A percentile compares a stretch with the other conserved stretches of the same genome.
phyloP scores from a whole-genome alignment of 1,140 invertebrate genomes.

The Dendroctonus ponderosae region DNA sequence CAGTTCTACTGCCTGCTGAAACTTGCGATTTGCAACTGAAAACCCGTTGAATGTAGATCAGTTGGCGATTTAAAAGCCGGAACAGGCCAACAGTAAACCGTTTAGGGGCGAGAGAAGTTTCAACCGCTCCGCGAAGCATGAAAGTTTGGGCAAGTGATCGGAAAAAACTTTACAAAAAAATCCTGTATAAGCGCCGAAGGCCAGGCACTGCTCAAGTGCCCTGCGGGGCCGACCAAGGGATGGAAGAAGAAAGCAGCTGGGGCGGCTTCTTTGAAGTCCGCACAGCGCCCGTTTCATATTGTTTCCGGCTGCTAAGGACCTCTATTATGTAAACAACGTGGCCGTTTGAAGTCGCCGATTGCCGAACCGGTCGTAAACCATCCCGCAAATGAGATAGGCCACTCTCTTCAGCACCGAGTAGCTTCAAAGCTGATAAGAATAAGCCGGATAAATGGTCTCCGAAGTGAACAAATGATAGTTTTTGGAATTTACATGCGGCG shows the following conservation, averaged over 20 bases:
- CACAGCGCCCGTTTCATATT: constrained; percentile 50
- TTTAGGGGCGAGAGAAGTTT: too few relatives aligned
- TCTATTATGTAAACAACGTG: constrained; percentile 52
- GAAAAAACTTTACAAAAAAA: too few relatives aligned
- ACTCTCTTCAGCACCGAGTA: neutral
- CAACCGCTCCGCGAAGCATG: too few relatives aligned
- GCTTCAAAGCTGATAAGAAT: neutral
- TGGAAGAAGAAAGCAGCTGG: constrained; percentile 34
- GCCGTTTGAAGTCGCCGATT: constrained; percentile 50
- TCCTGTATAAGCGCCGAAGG: neutral
- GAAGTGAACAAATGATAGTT: too few relatives aligned
- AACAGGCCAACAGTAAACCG: too few relatives aligned
- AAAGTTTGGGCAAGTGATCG: too few relatives aligned
- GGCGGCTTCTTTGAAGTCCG: constrained; percentile 44
- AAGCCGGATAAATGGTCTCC: neutral
- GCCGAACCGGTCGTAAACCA: constrained; percentile 47
- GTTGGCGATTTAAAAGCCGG: too few relatives aligned
- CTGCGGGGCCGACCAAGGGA: constrained; percentile 13
- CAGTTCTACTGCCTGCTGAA: too few relatives aligned
- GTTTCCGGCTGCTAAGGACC: constrained; percentile 53
- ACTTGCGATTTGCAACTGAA: too few relatives aligned
- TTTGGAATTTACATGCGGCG: too few relatives aligned
- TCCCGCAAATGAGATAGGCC: constrained; percentile 48
- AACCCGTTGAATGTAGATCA: too few relatives aligned
- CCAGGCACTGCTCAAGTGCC: constrained; percentile 7